Base-by-base conservation (phyloP, 2,797 vertebrate genomes). In the Mastacembelus armatus region DNA sequence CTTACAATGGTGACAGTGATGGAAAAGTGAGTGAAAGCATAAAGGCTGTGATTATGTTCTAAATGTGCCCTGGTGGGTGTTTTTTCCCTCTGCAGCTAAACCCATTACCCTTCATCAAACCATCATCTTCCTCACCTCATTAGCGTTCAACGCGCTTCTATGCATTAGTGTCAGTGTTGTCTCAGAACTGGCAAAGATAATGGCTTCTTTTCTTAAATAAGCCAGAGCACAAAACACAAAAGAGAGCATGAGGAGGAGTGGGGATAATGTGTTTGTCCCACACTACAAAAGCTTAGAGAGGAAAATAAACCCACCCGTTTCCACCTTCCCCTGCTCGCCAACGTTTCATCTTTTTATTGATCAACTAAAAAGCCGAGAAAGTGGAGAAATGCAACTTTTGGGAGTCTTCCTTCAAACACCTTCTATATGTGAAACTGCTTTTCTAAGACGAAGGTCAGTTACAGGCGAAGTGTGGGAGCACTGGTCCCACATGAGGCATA, bases 71-170 rank as follows among this genome's bases (percentile, higher is more conserved):
- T 49, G 7, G 38, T 66, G 61, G 54, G 43, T 65, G 24, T 67
- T 66, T 75, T 30, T 62, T 43, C 14, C 42, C 43, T 72, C 48
- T 32, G 29, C 63, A 32, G 47, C 65, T 64, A 52, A 63, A 77
- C 14, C 68, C 56, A 88, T 86, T 78, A 85, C 40, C 71, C 67
- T 80, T 84, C 71, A 77, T 78, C 48, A 62, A 59, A 45, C 66
- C 40, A 48, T 77, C 65, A 12, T 88, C 80, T 75, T 88, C 84
- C 71, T 85, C 84, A 71, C 49, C 62, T 87, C 80, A 74, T 90
- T 81, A 87, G 18, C 1, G 61, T 58, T 43, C 9, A 10, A 43
- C 51, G 60, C 71, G 54, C 47, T 57, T 62, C 22, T 55, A 60
- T 33, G 52, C 38, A 11, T 4, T 8, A 32, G 59, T 18, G 21